A percentile compares a stretch with the other conserved stretches of the same genome.
Evolutionary conservation across 2,797 vertebrate species (phyloP).

Genomic region (Tenualosa thibaudeaui): DNA sequence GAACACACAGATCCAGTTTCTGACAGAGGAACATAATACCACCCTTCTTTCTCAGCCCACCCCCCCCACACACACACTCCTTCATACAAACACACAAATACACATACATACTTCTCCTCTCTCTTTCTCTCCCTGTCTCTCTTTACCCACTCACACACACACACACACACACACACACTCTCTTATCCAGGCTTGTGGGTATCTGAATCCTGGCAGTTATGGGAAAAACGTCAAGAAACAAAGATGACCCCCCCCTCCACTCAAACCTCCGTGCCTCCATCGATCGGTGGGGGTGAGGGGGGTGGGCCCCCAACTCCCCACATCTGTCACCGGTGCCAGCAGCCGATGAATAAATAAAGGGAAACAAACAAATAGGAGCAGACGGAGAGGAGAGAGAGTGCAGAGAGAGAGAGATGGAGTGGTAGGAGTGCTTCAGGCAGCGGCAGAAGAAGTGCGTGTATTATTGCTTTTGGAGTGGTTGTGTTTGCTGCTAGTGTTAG

Average conservation of each 20-base stretch:
- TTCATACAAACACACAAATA: background rate
- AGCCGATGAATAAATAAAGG: slow-evolving; percentile 37
- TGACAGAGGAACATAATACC: slow-evolving; percentile 67
- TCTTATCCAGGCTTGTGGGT: background rate
- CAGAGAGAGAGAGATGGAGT: slow-evolving; percentile 51
- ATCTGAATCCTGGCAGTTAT: slow-evolving; percentile 55
- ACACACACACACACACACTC: no score
- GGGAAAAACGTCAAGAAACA: slow-evolving; percentile 77
- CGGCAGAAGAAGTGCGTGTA: background rate
- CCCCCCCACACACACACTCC: background rate
- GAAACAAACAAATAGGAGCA: slow-evolving; percentile 26
- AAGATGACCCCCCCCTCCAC: slow-evolving; percentile 56
- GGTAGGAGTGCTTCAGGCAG: background rate
- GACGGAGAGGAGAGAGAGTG: slow-evolving; percentile 46
- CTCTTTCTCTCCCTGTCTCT: background rate
- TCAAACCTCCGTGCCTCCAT: background rate
- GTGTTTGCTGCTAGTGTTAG: background rate
- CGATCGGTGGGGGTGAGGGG: slow-evolving; percentile 50
- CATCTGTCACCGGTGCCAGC: slow-evolving; percentile 65
- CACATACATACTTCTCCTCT: slow-evolving; percentile 2
- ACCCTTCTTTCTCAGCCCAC: slow-evolving; percentile 36
- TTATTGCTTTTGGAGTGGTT: background rate
- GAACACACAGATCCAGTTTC: slow-evolving; percentile 74
- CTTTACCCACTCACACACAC: no score
- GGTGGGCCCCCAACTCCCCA: slow-evolving; percentile 50